Evolutionary conservation across 1,140 invertebrate genomes (phyloP).

Genomic region (Drosophila kohkoa): DNA sequence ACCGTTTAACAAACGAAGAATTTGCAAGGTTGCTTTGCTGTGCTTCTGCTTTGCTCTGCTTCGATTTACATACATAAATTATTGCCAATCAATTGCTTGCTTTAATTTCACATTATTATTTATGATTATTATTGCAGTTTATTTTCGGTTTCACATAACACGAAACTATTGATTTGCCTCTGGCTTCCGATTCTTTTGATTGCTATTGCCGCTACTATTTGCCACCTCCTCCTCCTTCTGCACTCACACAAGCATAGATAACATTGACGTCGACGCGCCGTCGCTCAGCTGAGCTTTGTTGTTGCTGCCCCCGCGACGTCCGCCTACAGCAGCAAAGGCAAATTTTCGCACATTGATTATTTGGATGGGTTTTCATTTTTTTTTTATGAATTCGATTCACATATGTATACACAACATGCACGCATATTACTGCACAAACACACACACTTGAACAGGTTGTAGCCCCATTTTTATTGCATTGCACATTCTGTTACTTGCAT

Average conservation of each 20-base stretch:
- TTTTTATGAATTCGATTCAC: constrained; percentile 8
- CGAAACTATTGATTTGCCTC: constrained; percentile 65
- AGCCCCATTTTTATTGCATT: constrained; percentile 45
- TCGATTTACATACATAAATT: constrained; percentile 8
- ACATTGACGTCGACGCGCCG: constrained; percentile 26
- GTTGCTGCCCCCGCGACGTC: constrained; percentile 26
- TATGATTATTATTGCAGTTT: constrained; percentile 63
- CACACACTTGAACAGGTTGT: constrained; percentile 31
- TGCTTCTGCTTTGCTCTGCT: constrained; percentile 15
- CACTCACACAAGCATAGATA: constrained; percentile 32
- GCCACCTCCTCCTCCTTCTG: constrained; percentile 38
- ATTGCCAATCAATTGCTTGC: constrained; percentile 46
- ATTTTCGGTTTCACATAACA: constrained; percentile 45
- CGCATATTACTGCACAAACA: constrained; percentile 28
- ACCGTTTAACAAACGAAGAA: constrained; percentile 58
- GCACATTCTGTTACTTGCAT: constrained; percentile 47
- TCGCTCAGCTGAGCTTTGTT: constrained; percentile 71
- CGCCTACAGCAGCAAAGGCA: constrained; percentile 46
- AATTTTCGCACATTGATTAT: constrained; percentile 74
- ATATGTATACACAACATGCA: background rate
- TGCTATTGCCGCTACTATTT: constrained; percentile 36
- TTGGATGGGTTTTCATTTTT: constrained; percentile 47
- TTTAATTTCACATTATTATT: constrained; percentile 64
- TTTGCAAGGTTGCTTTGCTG: constrained; percentile 38
- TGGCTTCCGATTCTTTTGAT: constrained; percentile 35